Base-by-base conservation (phyloP, 2,888 invertebrate species). In the Holacanthella duospinosa region DNA sequence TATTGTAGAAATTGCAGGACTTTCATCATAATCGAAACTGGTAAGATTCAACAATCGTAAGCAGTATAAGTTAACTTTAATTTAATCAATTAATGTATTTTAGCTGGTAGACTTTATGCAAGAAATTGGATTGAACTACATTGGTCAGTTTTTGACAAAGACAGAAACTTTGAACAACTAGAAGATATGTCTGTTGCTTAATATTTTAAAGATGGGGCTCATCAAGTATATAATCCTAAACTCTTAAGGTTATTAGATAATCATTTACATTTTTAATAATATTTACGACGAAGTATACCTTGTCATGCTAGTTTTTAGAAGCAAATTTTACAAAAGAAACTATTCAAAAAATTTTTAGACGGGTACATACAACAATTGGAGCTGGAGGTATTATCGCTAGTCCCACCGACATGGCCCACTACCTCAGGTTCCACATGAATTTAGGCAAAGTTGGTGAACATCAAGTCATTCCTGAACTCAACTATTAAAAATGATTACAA, bases 1-100 rank as follows among this genome's bases (percentile, higher is more conserved):
- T 0, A 60, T 64, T 36, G 68, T 55, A 12, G 21, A 57, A 44
- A 54, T 68, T 27, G 55, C 43, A 12, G 61, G 61, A 28, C 9
- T 36, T 16, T 16, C 36, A 36, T n/a, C n/a, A n/a, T 36, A 9
- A 6, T 9, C 6, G 9, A 36, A 36, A 36, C 36, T 36, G 9
- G 36, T 36, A 36, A n/a, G n/a, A n/a, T n/a, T n/a, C n/a, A n/a
- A n/a, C n/a, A n/a, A n/a, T n/a, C n/a, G n/a, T n/a, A n/a, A n/a
- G n/a, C n/a, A n/a, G n/a, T n/a, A n/a, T n/a, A n/a, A n/a, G n/a
- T n/a, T n/a, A n/a, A n/a, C n/a, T n/a, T n/a, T n/a, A 36, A 36
- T 36, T 36, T 36, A 6, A 36, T 36, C n/a, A n/a, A n/a, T n/a
- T n/a, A n/a, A n/a, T n/a, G 6, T 36, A 12, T 21, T 48, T 21